Percentiles rank a stretch among this genome's conserved stretches.
phyloP scores from a whole-genome alignment of 2,888 invertebrate genomes.

The Carcina quercana region DNA sequence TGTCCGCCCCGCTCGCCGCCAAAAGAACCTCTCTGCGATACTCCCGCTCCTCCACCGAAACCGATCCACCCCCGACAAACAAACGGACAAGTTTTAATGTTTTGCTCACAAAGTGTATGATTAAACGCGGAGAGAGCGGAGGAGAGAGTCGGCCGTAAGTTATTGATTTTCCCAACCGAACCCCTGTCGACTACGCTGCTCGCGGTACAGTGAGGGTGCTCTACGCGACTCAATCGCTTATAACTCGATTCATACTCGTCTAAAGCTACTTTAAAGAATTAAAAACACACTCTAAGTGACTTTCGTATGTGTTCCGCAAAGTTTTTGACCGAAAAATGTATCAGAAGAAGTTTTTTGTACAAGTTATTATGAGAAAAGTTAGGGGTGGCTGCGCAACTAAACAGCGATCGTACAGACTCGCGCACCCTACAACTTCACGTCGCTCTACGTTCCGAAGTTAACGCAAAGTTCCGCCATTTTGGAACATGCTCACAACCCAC shows the following conservation, averaged over 20 bases:
- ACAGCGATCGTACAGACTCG: constrained; percentile 48
- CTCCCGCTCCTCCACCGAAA: constrained; percentile 37
- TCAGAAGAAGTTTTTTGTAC: constrained; percentile 47
- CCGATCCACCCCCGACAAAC: constrained; percentile 65
- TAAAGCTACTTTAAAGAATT: constrained; percentile 40
- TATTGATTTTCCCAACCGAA: constrained; percentile 73
- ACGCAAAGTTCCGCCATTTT: constrained; percentile 76
- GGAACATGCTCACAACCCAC: constrained; percentile 76
- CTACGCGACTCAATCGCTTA: constrained; percentile 41
- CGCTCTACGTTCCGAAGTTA: constrained; percentile 74
- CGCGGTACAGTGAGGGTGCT: constrained; percentile 46
- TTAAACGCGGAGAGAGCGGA: constrained; percentile 74
- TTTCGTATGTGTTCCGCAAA: constrained; percentile 27
- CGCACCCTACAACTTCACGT: constrained; percentile 73
- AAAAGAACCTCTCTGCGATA: constrained; percentile 29
- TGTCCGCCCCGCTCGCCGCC: constrained; percentile 36
- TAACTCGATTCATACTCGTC: constrained; percentile 33
- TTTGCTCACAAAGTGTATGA: constrained; percentile 75
- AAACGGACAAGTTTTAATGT: constrained; percentile 75
- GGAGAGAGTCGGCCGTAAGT: constrained; percentile 74
- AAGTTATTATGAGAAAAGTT: constrained; percentile 63
- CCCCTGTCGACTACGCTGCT: constrained; percentile 65
- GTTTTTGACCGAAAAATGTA: constrained; percentile 32
- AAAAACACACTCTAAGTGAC: constrained; percentile 36
- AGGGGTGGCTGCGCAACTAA: constrained; percentile 52